phyloP scores from a whole-genome alignment of 2,888 invertebrate genomes.

The Odontocolon sp. region DNA sequence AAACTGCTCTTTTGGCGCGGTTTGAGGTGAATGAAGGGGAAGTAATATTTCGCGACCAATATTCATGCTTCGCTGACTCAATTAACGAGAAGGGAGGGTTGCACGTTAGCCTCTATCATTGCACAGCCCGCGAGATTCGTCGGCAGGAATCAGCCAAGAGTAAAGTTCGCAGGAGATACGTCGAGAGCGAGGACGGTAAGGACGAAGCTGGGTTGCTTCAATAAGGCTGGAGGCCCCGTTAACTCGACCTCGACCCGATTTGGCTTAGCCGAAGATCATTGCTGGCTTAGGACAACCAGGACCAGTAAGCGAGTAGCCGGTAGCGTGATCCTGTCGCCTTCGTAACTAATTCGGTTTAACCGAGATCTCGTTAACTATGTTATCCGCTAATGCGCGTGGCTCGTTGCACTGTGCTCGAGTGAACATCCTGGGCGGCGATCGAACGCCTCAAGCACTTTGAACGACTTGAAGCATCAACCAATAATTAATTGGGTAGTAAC shows the following conservation, averaged over 20 bases:
- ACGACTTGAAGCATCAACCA: slow-evolving; percentile 50
- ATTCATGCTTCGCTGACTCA: slow-evolving; percentile 55
- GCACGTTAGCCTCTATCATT: neutral
- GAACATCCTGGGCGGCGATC: slow-evolving; percentile 27
- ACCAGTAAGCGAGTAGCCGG: slow-evolving; percentile 37
- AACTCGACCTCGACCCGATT: slow-evolving; percentile 64
- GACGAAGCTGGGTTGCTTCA: slow-evolving; percentile 15
- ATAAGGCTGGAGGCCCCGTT: slow-evolving; percentile 61
- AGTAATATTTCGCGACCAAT: slow-evolving; percentile 54
- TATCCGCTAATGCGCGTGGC: slow-evolving; percentile 74
- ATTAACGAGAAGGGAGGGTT: slow-evolving; percentile 51
- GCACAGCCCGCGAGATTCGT: slow-evolving; percentile 36
- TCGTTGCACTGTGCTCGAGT: slow-evolving; percentile 15
- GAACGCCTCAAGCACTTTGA: slow-evolving; percentile 43
- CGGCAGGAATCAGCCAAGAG: slow-evolving; percentile 47
- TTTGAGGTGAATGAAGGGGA: neutral
- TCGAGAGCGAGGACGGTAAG: slow-evolving; percentile 44
- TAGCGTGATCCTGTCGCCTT: slow-evolving; percentile 56
- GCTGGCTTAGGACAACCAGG: slow-evolving; percentile 64
- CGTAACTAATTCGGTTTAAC: slow-evolving; percentile 73
- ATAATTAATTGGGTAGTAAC: slow-evolving; percentile 26
- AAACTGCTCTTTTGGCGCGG: slow-evolving; percentile 35
- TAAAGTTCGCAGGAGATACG: slow-evolving; percentile 43
- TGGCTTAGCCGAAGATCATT: slow-evolving; percentile 70
- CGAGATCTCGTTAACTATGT: slow-evolving; percentile 77